Base-by-base conservation (phyloP, 2,797 vertebrate species). In the Fistularia tabacaria region DNA sequence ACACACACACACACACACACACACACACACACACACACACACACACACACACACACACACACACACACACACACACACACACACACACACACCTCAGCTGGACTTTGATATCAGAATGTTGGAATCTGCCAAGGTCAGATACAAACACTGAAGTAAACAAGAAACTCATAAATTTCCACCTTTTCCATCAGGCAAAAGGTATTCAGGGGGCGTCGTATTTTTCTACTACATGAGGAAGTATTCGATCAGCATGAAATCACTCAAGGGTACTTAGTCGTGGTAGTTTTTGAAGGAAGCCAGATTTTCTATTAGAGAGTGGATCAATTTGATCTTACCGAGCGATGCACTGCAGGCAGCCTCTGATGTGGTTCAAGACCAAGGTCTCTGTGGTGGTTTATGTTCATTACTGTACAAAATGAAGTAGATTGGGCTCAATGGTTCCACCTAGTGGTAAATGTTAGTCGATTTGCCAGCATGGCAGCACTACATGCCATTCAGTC, bases 401-500 rank as follows among this genome's bases (percentile, higher is more conserved):
- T 54, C 12, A 12, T 7, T n/a, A 12, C 13, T 13, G 9, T 14
- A 45, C 7, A 14, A 6, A 43, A 25, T 37, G 8, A 46, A 45
- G 46, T 38, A 8, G 4, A 47, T 41, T 39, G 11, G 39, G 14
- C 61, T 63, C 55, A 57, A 51, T 69, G 39, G 67, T 71, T 45
- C 76, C 83, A 72, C 55, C 67, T 59, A 66, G 77, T 81, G 85
- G 60, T 46, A n/a, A 54, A 1, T 12, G 49, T 15, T 46, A 11
- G 45, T 59, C 56, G 14, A 1, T 55, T n/a, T 12, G 38, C 15
- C 8, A 40, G 15, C 44, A 38, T n/a, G 25, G 11, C 47, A 62
- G 9, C 50, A 43, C 10, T 49, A 69, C 73, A 80, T 69, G 66
- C 76, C 62, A 48, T 39, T 10, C 50, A 57, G 54, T 58, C 50